phyloP scores from a whole-genome alignment of 2,797 vertebrate species.

The Acestrorhynchus altus region DNA sequence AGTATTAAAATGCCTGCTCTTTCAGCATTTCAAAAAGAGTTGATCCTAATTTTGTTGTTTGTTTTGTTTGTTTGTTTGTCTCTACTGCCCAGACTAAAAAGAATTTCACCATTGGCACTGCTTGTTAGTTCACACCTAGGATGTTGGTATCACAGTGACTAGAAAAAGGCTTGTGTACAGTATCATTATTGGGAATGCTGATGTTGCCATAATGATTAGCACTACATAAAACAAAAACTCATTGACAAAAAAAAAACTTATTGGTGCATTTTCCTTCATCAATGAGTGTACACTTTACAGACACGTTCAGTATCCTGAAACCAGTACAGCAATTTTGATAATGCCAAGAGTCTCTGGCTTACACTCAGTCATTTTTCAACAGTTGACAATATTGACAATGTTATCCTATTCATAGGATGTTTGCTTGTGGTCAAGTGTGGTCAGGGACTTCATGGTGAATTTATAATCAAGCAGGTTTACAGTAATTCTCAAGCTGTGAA shows the following conservation, averaged over 20 bases:
- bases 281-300: constrained; percentile 39
- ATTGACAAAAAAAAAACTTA: too few species aligned
- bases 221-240: too few species aligned
- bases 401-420: constrained; percentile 44
- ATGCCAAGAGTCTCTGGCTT: constrained; percentile 49
- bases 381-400: constrained; percentile 43
- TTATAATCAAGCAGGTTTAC: constrained; percentile 39
- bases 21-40: too few species aligned
- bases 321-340: constrained; percentile 32
- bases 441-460: constrained; percentile 39
- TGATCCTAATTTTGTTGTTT: too few species aligned
- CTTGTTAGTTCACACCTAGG: too few species aligned
- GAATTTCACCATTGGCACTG: background rate
- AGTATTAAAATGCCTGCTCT: too few species aligned
- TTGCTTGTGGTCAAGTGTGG: constrained; percentile 37
- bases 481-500: constrained; percentile 30
- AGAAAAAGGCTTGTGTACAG: background rate
- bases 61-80: too few species aligned
- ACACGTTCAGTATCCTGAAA: constrained; percentile 39
- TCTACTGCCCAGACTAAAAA: too few species aligned
- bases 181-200: too few species aligned
- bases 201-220: too few species aligned
- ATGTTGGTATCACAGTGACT: too few species aligned
- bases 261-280: too few species aligned
- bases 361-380: constrained; percentile 40